Evolutionary conservation across 2,113 vertebrate species (phyloP), one percentile per base, ranked within the genome.

Genomic region (Haemorhous mexicanus): DNA sequence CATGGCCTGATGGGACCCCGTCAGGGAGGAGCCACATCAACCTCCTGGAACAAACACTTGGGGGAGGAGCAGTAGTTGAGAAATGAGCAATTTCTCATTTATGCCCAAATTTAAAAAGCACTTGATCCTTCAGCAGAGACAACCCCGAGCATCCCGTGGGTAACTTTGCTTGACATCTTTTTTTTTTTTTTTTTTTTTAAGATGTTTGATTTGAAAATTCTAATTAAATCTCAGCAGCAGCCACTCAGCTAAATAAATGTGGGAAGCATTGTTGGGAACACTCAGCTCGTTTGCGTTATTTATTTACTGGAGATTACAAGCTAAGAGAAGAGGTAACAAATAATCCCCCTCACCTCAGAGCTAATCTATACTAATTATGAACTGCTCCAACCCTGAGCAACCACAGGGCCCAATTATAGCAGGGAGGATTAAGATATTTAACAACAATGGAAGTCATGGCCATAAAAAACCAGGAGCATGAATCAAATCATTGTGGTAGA

Each of bases 201-300:
- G 43, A 68, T 53, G 64, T 56, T 83, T 59, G 83, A 89, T 83
- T 88, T 90, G 90, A 64, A 91, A 89, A 70, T n/a, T 37, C 68
- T 58, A 93, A 96, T 95, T 94, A 83, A 95, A 94, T 39, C 83
- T 70, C 85, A 89, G 89, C 80, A 61, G 89, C 46, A 62, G 85
- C 76, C 77, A 77, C 72, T 62, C 53, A 84, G 87, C 78, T 76
- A 63, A 87, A 84, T 43, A 68, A 78, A 93, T 39, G 27, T 84
- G 89, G 91, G 87, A 46, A 20, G 53, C 78, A 43, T 49, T 53
- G 94, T 11, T 68, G 81, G 69, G 66, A 81, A 19, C 32, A 5
- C 67, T 13, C 19, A 46, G 84, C 83, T 95, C 30, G 13, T 90
- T 74, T 78, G 67, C 20, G 64, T 91, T 86, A 95, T 93, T 95